Evolutionary conservation across 2,113 vertebrate species (phyloP).

Genomic region (Upupa epops): DNA sequence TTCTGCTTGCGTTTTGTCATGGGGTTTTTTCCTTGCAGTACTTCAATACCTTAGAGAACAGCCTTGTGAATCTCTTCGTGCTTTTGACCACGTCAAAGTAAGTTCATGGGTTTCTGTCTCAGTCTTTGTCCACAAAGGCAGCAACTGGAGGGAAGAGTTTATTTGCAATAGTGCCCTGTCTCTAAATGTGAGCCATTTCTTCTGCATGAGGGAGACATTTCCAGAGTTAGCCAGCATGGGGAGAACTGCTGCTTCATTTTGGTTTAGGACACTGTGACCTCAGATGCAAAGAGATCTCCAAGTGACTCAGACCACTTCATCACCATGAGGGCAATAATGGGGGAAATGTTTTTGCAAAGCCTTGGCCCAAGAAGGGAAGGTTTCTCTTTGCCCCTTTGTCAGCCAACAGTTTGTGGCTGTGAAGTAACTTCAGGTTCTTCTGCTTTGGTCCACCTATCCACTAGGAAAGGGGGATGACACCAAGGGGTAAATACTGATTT

Average conservation of each 20-base stretch:
- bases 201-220: neutral
- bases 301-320: neutral
- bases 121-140: neutral
- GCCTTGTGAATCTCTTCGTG: constrained; percentile 95
- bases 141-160: neutral
- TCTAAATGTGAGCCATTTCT: neutral
- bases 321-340: neutral
- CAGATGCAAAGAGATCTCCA: neutral
- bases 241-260: neutral
- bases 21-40: constrained; percentile 79
- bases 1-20: neutral
- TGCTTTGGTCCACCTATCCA: neutral
- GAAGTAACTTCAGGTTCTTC: neutral
- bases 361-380: neutral
- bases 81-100: constrained; percentile 98
- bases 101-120: constrained; percentile 59
- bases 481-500: neutral
- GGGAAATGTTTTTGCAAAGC: neutral
- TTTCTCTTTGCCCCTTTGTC: constrained; percentile 13
- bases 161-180: neutral
- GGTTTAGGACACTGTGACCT: neutral
- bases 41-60: constrained; percentile 95
- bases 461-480: neutral
- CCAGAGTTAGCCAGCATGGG: neutral
- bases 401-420: neutral